A percentile compares a stretch with the other conserved stretches of the same genome.
phyloP scores from a whole-genome alignment of 2,888 invertebrate species.

The Metacarcinus magister region DNA sequence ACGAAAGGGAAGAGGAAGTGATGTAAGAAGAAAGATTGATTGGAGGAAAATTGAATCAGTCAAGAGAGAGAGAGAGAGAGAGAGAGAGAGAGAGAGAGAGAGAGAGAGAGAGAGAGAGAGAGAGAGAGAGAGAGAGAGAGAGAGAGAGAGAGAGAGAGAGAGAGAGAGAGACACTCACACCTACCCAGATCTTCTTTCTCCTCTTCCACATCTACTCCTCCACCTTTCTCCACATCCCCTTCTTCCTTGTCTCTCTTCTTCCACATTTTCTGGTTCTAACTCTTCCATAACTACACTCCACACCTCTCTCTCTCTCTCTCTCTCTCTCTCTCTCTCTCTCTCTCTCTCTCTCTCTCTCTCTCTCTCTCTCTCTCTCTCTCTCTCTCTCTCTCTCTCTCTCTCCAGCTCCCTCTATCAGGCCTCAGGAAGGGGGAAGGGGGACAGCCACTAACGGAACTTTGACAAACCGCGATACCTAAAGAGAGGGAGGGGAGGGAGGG shows the following conservation, averaged over 20 bases:
- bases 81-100: conserved; percentile 28
- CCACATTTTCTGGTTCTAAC: background rate
- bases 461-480: conserved; percentile 2
- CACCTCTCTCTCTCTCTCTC: background rate
- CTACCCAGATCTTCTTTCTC: background rate
- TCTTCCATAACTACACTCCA: background rate
- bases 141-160: background rate
- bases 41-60: background rate
- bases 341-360: background rate
- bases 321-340: background rate
- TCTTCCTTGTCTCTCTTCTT: background rate
- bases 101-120: conserved; percentile 38
- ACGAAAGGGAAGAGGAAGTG: background rate
- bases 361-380: background rate
- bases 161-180: background rate
- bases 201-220: background rate
- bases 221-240: background rate
- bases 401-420: background rate
- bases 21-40: background rate
- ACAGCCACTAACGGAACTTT: background rate
- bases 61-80: background rate
- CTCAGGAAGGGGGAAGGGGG: background rate
- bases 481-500: background rate
- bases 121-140: conserved; percentile 26
- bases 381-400: background rate